Evolutionary conservation across 2,888 invertebrate genomes (phyloP), one percentile per base, ranked within the genome.

Genomic region (Liopterus haemorrhoidalis): DNA sequence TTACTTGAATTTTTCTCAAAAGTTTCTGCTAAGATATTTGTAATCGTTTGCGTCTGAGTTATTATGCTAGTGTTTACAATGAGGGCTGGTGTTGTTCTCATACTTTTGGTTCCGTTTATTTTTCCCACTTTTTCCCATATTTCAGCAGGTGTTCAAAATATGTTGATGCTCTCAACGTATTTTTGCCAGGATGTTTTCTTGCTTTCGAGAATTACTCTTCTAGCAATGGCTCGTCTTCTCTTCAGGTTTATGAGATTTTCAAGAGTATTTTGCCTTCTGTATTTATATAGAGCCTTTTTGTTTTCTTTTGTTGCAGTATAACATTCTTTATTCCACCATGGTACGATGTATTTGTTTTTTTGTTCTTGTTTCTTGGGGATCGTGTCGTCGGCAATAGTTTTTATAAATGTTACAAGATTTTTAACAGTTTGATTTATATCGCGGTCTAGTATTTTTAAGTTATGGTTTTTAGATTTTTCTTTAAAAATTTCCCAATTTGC

Each of bases 291-390:
- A 19, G 50, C 49, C 16, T 4, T 41, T 46, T 52, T 50, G 16
- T 36, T 37, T 6, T 43, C 33, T 31, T 33, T 37, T 9, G 36
- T 28, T 22, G 46, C 37, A 19, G 27, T 39, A 19, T 41, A 9
- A 35, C 49, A 48, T 18, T 38, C 39, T 3, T 43, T 31, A 31
- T 52, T 50, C 48, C 50, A 52, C 52, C 52, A 50, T 14, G 52
- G 48, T 2, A 48, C 42, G n/a, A n/a, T n/a, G n/a, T 37, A 19
- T 18, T 18, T 5, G 16, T 20, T 35, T 20, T 20, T 15, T 20
- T 19, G 4, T 18, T 19, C 9, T 15, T n/a, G 11, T 19, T 35
- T 18, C 21, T 3, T 6, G 5, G 16, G 5, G 15, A 31, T 12
- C 18, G n/a, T 18, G 15, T 16, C 18, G 15, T 31, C 14, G 8